Evolutionary conservation across 2,888 invertebrate genomes (phyloP).

Genomic region (Tridacna crocea): DNA sequence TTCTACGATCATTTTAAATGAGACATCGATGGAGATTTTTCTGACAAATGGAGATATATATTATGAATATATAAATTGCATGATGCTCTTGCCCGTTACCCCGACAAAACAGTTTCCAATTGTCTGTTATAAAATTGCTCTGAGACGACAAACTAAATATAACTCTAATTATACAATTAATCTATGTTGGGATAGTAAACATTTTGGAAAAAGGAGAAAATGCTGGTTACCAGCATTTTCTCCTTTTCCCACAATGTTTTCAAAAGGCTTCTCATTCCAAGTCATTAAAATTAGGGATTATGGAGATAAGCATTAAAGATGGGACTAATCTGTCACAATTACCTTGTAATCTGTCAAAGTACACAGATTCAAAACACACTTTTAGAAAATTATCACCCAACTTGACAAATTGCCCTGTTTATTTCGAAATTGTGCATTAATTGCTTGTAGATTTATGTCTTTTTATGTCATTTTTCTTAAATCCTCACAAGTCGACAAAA

Average conservation of each 20-base stretch:
- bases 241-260: too few species aligned
- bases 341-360: constrained; percentile 19
- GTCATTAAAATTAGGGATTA: too few species aligned
- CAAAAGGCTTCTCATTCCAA: too few species aligned
- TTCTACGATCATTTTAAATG: background rate
- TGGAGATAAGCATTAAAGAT: background rate
- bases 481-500: background rate
- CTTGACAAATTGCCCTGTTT: constrained; percentile 20
- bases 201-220: too few species aligned
- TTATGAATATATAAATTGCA: constrained; percentile 24
- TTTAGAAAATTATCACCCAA: constrained; percentile 20
- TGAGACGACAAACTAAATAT: too few species aligned
- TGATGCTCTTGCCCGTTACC: background rate
- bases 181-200: too few species aligned
- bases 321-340: constrained; percentile 17
- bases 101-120: too few species aligned
- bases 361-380: constrained; percentile 16
- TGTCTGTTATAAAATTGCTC: too few species aligned
- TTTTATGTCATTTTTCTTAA: background rate
- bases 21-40: background rate
- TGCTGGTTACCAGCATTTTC: too few species aligned
- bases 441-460: background rate
- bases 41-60: background rate
- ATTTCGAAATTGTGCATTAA: constrained; percentile 25
- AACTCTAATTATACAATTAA: too few species aligned